Base-by-base conservation (phyloP, 2,888 invertebrate genomes). In the Andrena hattorfiana region DNA sequence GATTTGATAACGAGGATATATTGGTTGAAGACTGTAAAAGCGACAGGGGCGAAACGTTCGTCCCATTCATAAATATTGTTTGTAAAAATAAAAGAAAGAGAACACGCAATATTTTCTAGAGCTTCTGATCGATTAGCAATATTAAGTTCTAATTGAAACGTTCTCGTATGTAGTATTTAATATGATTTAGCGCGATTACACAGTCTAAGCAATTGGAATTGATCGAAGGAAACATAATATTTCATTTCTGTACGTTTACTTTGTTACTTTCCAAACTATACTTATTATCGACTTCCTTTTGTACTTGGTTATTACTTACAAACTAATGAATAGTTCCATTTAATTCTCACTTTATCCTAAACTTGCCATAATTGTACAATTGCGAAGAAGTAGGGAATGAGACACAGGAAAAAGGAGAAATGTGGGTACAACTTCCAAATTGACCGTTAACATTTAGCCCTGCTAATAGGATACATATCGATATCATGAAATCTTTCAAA, bases 401-500 rank as follows among this genome's bases (percentile, higher is more conserved):
- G 56, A 32, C 28, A 32, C 66, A 30, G 8, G 59, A 64, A 62
- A 74, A 81, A 87, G 87, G 42, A 88, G 83, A 89, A 85, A 89
- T 71, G 83, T 88, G 92, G 89, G 90, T 91, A 91, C 90, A 91
- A 90, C 87, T 90, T 90, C 86, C 85, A 88, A 90, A 91, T 90
- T 90, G 87, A 87, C 84, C 86, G 90, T 70, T 87, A 81, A 86
- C 89, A 85, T 85, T 89, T 92, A 92, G 89, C 92, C 89, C 91
- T 89, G 90, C 90, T 91, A 88, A 92, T 93, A 93, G 92, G 85
- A 93, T 90, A 93, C 91, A 92, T 92, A 92, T 92, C 91, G 92
- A 89, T 87, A 87, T 89, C 83, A 89, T 83, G 84, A 85, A 90
- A 89, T 89, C 85, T 90, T 89, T 90, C 88, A 82, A 64, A 87